Evolutionary conservation across 2,113 vertebrate genomes (phyloP).

Genomic region (Syrmaticus mikado): DNA sequence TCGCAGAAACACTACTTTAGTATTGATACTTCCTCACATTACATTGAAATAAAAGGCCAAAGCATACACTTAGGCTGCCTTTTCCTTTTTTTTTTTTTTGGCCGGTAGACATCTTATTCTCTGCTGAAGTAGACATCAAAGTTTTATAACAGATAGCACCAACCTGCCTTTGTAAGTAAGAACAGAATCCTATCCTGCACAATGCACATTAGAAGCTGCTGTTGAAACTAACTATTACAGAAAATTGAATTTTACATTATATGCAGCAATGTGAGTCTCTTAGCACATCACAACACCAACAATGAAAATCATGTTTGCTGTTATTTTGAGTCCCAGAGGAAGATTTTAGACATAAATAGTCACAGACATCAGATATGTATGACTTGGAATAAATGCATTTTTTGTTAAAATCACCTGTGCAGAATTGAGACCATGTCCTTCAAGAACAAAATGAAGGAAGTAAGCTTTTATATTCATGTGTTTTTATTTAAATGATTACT

Average conservation of each 20-base stretch:
- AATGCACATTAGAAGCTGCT: neutral
- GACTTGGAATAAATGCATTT: neutral
- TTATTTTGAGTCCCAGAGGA: neutral
- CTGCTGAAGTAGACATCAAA: neutral
- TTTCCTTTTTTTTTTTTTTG: neutral
- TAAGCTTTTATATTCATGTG: neutral
- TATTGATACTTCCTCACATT: neutral
- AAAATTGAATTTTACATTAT: neutral
- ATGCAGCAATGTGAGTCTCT: neutral
- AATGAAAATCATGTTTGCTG: neutral
- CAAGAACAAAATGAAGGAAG: neutral
- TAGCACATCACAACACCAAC: neutral
- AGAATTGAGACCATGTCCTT: neutral
- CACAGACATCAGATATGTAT: neutral
- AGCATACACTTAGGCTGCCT: neutral
- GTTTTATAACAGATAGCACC: neutral
- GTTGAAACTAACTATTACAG: neutral
- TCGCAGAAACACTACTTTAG: neutral
- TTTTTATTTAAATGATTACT: neutral
- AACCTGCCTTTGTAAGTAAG: neutral
- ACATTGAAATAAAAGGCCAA: neutral
- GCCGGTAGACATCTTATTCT: neutral
- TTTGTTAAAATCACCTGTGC: neutral
- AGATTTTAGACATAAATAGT: neutral
- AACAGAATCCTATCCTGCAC: neutral